Conservation (phyloP, 2,797 vertebrate species). For the Borostomias antarcticus region DNA sequence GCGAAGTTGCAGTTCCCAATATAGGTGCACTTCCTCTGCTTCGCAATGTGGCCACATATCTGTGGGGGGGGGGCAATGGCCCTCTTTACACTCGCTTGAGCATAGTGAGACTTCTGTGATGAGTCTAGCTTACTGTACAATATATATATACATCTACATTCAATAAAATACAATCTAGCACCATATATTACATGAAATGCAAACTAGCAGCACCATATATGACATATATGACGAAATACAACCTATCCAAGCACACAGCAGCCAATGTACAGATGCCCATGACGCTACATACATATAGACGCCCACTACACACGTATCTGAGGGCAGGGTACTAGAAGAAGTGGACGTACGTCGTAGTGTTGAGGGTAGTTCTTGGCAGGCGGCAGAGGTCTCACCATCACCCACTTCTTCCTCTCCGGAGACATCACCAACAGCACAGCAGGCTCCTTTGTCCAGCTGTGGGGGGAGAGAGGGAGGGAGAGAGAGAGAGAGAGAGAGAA, state of each 20-base stretch:
- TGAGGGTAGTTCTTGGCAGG: constrained; percentile 85
- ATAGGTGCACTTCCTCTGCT: constrained; percentile 88
- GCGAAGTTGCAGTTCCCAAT: constrained; percentile 91
- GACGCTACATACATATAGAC: not conserved
- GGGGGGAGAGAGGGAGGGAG: not conserved
- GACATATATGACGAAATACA: too few species aligned
- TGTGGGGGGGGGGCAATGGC: too few species aligned
- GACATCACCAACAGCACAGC: constrained; percentile 89
- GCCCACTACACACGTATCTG: not conserved
- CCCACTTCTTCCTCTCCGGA: constrained; percentile 89
- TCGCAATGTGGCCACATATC: constrained; percentile 88
- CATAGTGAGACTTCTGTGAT: too few species aligned
- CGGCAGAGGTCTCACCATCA: constrained; percentile 88
- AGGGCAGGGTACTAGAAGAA: not conserved
- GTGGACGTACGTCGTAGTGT: constrained; percentile 88
- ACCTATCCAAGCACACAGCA: too few species aligned
- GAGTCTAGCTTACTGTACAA: too few species aligned
- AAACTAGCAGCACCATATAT: too few species aligned
- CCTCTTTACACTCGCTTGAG: too few species aligned
- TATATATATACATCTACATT: too few species aligned
- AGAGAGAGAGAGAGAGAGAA: constrained; percentile 27
- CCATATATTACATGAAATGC: too few species aligned
- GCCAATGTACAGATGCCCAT: too few species aligned
- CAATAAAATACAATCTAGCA: too few species aligned
- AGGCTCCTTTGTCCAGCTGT: constrained; percentile 92